Conservation (phyloP, 2,888 invertebrate species). For the Ormyrus rosae region DNA sequence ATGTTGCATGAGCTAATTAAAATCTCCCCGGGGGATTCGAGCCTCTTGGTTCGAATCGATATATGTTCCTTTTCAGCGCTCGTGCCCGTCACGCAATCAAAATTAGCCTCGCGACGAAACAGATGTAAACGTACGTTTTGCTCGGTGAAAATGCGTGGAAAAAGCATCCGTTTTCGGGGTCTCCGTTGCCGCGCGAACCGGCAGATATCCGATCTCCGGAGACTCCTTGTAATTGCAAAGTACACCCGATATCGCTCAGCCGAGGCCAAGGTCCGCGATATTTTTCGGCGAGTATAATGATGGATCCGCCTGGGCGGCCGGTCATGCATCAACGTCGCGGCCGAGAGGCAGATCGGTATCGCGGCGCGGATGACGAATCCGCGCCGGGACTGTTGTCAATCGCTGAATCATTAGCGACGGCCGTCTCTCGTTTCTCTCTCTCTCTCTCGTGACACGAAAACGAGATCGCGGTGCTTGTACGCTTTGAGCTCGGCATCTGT, state of each 20-base stretch:
- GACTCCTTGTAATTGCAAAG: conserved; percentile 24
- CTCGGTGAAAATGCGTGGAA: too few relatives aligned
- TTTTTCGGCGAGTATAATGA: conserved; percentile 17
- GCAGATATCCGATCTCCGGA: neutral
- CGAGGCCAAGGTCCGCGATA: too few relatives aligned
- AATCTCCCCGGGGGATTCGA: neutral
- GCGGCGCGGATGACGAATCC: conserved; percentile 22
- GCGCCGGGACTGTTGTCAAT: conserved; percentile 11
- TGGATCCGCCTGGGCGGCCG: conserved; percentile 20
- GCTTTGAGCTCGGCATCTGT: too few relatives aligned
- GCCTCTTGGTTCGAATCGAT: neutral
- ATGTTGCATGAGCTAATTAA: conserved; percentile 26
- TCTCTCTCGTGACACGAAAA: conserved; percentile 10
- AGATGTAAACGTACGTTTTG: too few relatives aligned
- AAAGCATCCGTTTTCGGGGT: too few relatives aligned
- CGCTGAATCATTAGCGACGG: conserved; percentile 49
- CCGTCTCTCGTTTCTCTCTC: conserved; percentile 8
- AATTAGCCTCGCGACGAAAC: too few relatives aligned
- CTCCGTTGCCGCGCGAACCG: neutral
- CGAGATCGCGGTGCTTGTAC: neutral
- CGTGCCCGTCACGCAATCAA: too few relatives aligned
- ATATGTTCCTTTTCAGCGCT: neutral
- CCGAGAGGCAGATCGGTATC: conserved; percentile 33
- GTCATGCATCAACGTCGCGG: conserved; percentile 46
- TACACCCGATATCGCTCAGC: neutral